phyloP scores from a whole-genome alignment of 2,888 invertebrate genomes.

The Chrysolina oricalcia region DNA sequence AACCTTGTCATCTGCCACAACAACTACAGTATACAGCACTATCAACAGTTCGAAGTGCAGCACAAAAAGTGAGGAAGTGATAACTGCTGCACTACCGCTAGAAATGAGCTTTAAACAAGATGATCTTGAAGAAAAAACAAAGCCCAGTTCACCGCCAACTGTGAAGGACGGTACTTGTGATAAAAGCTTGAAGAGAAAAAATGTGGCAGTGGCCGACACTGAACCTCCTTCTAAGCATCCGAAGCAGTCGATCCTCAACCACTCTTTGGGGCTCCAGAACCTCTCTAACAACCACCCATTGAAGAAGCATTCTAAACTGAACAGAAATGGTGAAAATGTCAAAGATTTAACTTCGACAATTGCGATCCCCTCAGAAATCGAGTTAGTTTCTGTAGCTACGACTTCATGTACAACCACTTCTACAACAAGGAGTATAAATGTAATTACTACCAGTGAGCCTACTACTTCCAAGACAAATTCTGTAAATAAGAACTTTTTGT shows the following conservation, averaged over 20 bases:
- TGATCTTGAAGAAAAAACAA: constrained; percentile 16
- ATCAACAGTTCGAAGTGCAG: constrained; percentile 63
- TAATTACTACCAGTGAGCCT: constrained; percentile 23
- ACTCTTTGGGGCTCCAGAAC: constrained; percentile 65
- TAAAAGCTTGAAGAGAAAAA: constrained; percentile 56
- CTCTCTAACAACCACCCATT: constrained; percentile 69
- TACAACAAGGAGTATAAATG: background rate
- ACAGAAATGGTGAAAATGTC: constrained; percentile 57
- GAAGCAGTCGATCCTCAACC: constrained; percentile 66
- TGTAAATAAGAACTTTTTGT: constrained; percentile 11
- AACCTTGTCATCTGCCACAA: constrained; percentile 55
- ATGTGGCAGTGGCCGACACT: constrained; percentile 44
- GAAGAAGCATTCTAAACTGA: constrained; percentile 64
- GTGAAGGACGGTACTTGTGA: constrained; percentile 24
- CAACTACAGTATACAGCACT: constrained; percentile 64
- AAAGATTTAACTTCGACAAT: constrained; percentile 30
- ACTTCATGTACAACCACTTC: background rate
- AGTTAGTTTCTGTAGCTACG: background rate
- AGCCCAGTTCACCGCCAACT: constrained; percentile 18
- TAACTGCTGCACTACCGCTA: constrained; percentile 17
- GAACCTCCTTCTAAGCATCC: constrained; percentile 62
- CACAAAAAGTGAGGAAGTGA: constrained; percentile 52
- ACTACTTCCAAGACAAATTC: constrained; percentile 21
- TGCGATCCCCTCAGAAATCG: background rate
- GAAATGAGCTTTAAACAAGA: constrained; percentile 17